These are phyloP conservation scores for Megalonaias nervosa DNA, from an alignment of 1,140 invertebrate species.

Conservation along the genomic window DNA sequence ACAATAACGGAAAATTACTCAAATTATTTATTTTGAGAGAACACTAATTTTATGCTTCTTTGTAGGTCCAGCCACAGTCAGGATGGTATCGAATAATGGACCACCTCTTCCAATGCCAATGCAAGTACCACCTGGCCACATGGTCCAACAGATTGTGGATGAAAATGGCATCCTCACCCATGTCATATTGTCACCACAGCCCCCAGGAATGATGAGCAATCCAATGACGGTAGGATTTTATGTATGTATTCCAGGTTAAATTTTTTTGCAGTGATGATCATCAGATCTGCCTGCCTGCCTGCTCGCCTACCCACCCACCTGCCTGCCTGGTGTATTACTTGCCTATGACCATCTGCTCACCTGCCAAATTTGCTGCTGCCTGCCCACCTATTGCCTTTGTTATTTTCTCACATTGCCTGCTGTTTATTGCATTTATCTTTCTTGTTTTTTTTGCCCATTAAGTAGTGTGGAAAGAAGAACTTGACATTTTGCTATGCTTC, in stretches of 20 bases:
- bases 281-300: not conserved
- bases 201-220: slow-evolving; percentile 63
- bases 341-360: no score
- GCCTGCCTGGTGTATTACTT: not conserved
- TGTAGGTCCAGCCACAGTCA: slow-evolving; percentile 82
- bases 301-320: not conserved
- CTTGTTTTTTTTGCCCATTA: no score
- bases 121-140: slow-evolving; percentile 89
- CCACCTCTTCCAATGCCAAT: slow-evolving; percentile 87
- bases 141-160: slow-evolving; percentile 92
- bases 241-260: slow-evolving; percentile 56
- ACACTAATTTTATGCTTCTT: slow-evolving; percentile 31
- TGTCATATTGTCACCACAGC: slow-evolving; percentile 85
- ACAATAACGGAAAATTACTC: no score
- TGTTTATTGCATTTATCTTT: no score
- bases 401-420: not conserved
- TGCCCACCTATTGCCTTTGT: slow-evolving; percentile 2
- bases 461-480: no score
- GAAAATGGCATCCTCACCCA: slow-evolving; percentile 87
- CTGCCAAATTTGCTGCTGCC: not conserved
- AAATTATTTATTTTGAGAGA: no score
- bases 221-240: slow-evolving; percentile 66
- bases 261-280: slow-evolving; percentile 2
- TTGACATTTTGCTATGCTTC: no score
- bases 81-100: slow-evolving; percentile 86